Base-by-base conservation (phyloP, 2,888 invertebrate species). In the Crossocerus cetratus region DNA sequence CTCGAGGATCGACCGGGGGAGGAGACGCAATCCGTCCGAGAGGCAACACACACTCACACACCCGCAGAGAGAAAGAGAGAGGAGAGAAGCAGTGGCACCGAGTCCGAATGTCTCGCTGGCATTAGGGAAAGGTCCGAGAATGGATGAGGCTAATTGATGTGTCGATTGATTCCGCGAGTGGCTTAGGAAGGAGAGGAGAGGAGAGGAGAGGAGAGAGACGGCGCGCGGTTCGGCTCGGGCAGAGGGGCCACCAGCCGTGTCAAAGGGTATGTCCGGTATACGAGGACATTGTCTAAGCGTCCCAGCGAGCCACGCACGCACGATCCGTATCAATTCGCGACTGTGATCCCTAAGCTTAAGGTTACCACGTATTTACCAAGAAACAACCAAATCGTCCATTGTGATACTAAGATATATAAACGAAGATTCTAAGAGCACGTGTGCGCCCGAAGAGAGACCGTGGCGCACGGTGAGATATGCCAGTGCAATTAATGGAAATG, bases 261-360 rank as follows among this genome's bases (percentile, higher is more conserved):
- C 60, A 45, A 58, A n/a, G 21, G 56, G 53, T 49, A 73, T 60
- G 73, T 54, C 63, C 55, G 59, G 42, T 65, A 58, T 63, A 69
- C 43, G 63, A 66, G 55, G 49, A 71, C 43, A 43, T 55, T 62
- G 65, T 65, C 66, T 56, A 58, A 49, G 65, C 56, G 65, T 58
- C 73, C 64, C 65, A 65, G 42, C 61, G 32, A 66, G 58, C 49
- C 82, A 68, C 67, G 74, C 69, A 82, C 69, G 80, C n/a, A 82
- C 45, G 81, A 80, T 76, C 78, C 76, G 78, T 81, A 82, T 82
- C 82, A 82, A 82, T 82, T 82, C 78, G 77, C 83, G 83, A 82
- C 82, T 82, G 82, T 82, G 82, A 82, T 82, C 73, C 69, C 57
- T 81, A 83, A 83, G 73, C 71, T 83, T 83, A 82, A 83, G 82